These are phyloP conservation scores for Aquatica leii DNA, from an alignment of 2,888 invertebrate genomes.

Conservation along the genomic window DNA sequence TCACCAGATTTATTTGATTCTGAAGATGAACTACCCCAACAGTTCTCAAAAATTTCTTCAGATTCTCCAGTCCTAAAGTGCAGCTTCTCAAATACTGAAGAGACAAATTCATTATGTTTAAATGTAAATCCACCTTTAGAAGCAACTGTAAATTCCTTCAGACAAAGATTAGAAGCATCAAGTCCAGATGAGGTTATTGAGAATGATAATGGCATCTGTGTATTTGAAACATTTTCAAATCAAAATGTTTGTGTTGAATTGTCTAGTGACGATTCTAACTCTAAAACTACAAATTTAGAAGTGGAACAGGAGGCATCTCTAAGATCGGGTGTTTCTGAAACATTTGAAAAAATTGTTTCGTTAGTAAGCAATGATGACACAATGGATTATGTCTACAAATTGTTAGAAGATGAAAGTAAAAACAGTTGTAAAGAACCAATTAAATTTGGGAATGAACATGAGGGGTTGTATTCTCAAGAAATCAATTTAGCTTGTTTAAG, in stretches of 20 bases:
- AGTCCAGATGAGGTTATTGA: conserved; percentile 8
- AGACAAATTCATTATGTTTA: too few relatives aligned
- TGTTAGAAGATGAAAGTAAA: conserved; percentile 1
- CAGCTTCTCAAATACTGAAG: too few relatives aligned
- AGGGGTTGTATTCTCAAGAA: too few relatives aligned
- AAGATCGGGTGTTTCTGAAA: conserved; percentile 8
- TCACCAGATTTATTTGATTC: conserved; percentile 56
- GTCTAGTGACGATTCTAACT: background rate
- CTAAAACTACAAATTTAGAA: background rate
- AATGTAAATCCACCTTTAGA: too few relatives aligned
- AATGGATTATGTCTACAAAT: conserved; percentile 1
- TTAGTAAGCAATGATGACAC: too few relatives aligned
- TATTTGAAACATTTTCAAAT: conserved; percentile 48
- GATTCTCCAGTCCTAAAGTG: background rate
- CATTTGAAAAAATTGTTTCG: background rate
- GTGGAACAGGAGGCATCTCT: too few relatives aligned
- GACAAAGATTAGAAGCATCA: too few relatives aligned
- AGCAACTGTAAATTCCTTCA: background rate
- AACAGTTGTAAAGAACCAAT: background rate
- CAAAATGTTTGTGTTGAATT: conserved; percentile 15
- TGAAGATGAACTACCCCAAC: conserved; percentile 48
- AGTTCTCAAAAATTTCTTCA: background rate
- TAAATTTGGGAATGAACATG: too few relatives aligned
- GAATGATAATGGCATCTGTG: conserved; percentile 45
- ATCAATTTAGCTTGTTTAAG: too few relatives aligned